A percentile compares a stretch with the other conserved stretches of the same genome.
phyloP scores from a whole-genome alignment of 2,113 vertebrate genomes.

The Urocynchramus pylzowi region DNA sequence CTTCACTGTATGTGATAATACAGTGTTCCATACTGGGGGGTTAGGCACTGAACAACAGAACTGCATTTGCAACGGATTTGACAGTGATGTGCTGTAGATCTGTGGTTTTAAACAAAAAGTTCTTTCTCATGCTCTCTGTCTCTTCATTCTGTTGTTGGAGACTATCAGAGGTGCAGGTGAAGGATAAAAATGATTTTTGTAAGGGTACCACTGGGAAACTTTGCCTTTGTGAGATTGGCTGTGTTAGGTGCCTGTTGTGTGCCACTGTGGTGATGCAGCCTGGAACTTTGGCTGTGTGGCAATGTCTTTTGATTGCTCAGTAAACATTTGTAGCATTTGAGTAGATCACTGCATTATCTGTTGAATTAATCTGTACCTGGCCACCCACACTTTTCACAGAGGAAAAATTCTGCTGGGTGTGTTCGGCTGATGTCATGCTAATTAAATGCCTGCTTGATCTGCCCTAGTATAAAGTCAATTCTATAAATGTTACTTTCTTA shows the following conservation, averaged over 20 bases:
- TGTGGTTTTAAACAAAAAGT: not conserved
- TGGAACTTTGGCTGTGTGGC: not conserved
- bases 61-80: not conserved
- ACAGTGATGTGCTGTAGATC: not conserved
- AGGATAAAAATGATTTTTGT: not conserved
- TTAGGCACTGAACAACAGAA: not conserved
- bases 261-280: not conserved
- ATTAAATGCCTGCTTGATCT: not conserved
- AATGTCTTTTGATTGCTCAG: not conserved
- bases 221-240: not conserved
- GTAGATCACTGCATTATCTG: not conserved
- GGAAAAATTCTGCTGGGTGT: slow-evolving; percentile 21
- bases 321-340: not conserved
- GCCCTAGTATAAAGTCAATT: not conserved
- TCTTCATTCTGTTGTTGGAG: not conserved
- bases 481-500: not conserved
- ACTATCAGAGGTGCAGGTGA: not conserved
- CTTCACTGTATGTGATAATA: not conserved
- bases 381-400: slow-evolving; percentile 64
- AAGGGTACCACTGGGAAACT: not conserved
- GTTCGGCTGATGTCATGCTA: not conserved
- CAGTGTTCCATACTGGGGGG: not conserved
- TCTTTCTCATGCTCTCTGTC: not conserved
- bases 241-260: not conserved
- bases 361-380: not conserved